Evolutionary conservation across 2,888 invertebrate species (phyloP), one percentile per base, ranked within the genome.

Genomic region (Acleris literana): DNA sequence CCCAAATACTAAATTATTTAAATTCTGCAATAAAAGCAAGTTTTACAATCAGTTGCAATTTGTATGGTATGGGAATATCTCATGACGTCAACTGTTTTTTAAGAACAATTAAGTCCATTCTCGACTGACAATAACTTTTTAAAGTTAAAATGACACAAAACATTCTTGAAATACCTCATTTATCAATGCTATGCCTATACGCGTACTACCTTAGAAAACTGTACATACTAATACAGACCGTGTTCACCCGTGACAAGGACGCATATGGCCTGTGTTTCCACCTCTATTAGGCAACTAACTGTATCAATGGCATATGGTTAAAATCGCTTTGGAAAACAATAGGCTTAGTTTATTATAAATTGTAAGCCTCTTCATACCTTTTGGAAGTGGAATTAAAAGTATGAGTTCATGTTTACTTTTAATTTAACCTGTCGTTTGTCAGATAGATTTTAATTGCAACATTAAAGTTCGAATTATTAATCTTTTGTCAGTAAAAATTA

Each of bases 141-240:
- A 53, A 54, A 39, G 9, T 46, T 20, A 13, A 49, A 49, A 49
- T 11, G 57, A 17, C 22, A 62, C 65, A 65, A 56, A 56, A 55
- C 51, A 66, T 66, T 62, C 66, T 57, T 53, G 56, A 62, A 66
- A 66, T 66, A 62, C 66, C 57, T 53, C 51, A 66, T 66, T 66
- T 62, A 66, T 66, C 66, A 66, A 66, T 66, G 52, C 66, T 39
- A 53, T 62, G 57, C 66, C 39, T 66, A 66, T n/a, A 56, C 60
- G 20, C 39, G 16, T 46, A 46, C 46, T 61, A 66, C 62, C 66
- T 66, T 46, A 5, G 1, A 25, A n/a, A 22, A 16, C 4, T 5
- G 7, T 17, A 16, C 62, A 62, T 17, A 17, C 25, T 20, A 13
- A 52, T 53, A 22, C 48, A 3, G 48, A 9, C 52, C 52, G 16